These are phyloP conservation scores for Sebastes reedi DNA, from an alignment of 2,797 vertebrate species.

Conservation along the genomic window DNA sequence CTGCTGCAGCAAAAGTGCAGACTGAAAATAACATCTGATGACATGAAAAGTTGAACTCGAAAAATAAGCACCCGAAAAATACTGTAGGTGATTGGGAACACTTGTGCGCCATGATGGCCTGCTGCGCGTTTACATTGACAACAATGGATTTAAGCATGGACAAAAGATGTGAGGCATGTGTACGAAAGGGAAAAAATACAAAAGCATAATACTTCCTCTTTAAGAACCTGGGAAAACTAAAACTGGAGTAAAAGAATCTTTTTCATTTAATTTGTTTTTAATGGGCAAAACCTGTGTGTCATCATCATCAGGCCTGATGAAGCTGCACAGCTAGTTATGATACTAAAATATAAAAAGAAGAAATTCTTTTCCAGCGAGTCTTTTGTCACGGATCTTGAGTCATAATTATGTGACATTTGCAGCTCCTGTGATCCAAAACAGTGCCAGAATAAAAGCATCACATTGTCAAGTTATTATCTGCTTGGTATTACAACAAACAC, in stretches of 20 bases:
- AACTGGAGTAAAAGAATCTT: background rate
- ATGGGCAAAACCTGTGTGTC: slow-evolving; percentile 38
- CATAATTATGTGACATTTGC: slow-evolving; percentile 55
- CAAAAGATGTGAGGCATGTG: too few relatives aligned
- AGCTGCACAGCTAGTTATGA: slow-evolving; percentile 50
- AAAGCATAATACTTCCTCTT: too few relatives aligned
- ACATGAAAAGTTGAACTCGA: background rate
- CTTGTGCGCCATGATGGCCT: too few relatives aligned
- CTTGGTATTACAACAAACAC: background rate
- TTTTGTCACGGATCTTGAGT: slow-evolving; percentile 21
- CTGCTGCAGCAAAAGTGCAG: background rate
- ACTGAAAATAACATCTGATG: background rate
- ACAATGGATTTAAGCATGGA: too few relatives aligned
- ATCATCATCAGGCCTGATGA: slow-evolving; percentile 38
- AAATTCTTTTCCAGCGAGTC: slow-evolving; percentile 1
- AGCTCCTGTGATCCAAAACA: slow-evolving; percentile 18
- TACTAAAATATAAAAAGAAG: slow-evolving; percentile 22
- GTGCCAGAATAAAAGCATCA: background rate
- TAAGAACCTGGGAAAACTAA: background rate
- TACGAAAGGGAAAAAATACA: too few relatives aligned
- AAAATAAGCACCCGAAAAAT: too few relatives aligned
- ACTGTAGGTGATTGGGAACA: too few relatives aligned
- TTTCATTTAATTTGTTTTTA: slow-evolving; percentile 43
- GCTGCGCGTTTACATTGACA: too few relatives aligned
- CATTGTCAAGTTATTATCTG: background rate